Base-by-base conservation (phyloP, 2,113 vertebrate species). In the Thalassarche chlororhynchos region DNA sequence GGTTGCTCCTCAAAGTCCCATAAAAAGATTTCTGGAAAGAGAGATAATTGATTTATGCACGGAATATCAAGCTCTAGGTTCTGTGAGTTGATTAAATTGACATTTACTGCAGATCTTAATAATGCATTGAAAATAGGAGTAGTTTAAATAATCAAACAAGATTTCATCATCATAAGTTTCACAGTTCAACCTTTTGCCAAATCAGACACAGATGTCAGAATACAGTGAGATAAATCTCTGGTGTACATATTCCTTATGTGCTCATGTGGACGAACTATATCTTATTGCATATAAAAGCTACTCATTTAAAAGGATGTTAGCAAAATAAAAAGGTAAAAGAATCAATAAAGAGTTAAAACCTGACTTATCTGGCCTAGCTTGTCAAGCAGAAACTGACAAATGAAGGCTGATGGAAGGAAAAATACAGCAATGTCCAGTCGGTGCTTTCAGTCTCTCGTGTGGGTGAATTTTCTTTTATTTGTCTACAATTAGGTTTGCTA, bases 391-490 rank as follows among this genome's bases (percentile, higher is more conserved):
- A 77, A 80, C 68, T 92, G 94, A 93, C 71, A 98, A 98, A 98
- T 97, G 47, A 97, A 93, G 68, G 62, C 24, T 96, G 93, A 98
- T 77, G 46, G 86, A 98, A 97, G 3, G n/a, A 96, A 98, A 98
- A 98, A 89, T 46, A 95, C 38, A 95, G 78, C 62, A 81, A 40
- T n/a, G 74, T 87, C 78, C 74, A 52, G 29, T 17, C 31, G 17
- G 57, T 7, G n/a, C 89, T 97, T 97, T 95, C 84, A 93, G 96
- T 97, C 60, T 76, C 72, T 97, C 36, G 26, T 79, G 76, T 89
- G 95, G 58, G 84, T 93, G 91, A 96, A 94, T 97, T 95, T 96
- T 97, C 94, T 97, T 98, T 97, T 91, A 97, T 98, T 98, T 98
- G 70, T 96, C 94, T 94, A 93, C 96, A 97, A 80, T 97, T 97